phyloP scores from a whole-genome alignment of 2,888 invertebrate genomes.

The Parnassius orleans region DNA sequence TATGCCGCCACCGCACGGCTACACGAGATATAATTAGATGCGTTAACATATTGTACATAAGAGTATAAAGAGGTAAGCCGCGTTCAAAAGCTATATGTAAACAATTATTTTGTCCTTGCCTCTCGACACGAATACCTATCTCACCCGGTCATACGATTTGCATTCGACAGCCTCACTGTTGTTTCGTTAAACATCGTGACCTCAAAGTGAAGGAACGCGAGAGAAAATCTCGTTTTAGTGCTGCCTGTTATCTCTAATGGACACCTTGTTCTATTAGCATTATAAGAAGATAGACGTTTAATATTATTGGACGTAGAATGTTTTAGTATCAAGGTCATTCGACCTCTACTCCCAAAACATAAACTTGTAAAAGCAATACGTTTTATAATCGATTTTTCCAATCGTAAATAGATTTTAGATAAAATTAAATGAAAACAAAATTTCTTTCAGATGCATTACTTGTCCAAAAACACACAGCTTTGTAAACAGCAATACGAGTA shows the following conservation, averaged over 20 bases:
- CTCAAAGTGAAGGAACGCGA: conserved; percentile 46
- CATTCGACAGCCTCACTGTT: conserved; percentile 41
- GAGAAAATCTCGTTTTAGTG: conserved; percentile 44
- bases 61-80: background rate
- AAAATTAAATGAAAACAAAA: too few species aligned
- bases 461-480: too few species aligned
- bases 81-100: conserved; percentile 4
- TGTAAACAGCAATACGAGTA: too few species aligned
- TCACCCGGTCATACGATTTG: conserved; percentile 43
- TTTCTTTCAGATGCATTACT: too few species aligned
- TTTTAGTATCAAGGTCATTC: conserved; percentile 24
- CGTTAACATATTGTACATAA: background rate
- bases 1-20: too few species aligned
- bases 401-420: too few species aligned
- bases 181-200: conserved; percentile 37
- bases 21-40: too few species aligned
- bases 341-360: too few species aligned
- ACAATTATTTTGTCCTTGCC: conserved; percentile 43
- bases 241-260: conserved; percentile 30
- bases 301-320: background rate
- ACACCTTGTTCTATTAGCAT: conserved; percentile 27
- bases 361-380: too few species aligned
- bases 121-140: conserved; percentile 47
- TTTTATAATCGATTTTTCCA: too few species aligned
- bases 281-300: conserved; percentile 16